These are phyloP conservation scores for Penaeus monodon DNA, from an alignment of 2,888 invertebrate genomes.

Conservation along the genomic window DNA sequence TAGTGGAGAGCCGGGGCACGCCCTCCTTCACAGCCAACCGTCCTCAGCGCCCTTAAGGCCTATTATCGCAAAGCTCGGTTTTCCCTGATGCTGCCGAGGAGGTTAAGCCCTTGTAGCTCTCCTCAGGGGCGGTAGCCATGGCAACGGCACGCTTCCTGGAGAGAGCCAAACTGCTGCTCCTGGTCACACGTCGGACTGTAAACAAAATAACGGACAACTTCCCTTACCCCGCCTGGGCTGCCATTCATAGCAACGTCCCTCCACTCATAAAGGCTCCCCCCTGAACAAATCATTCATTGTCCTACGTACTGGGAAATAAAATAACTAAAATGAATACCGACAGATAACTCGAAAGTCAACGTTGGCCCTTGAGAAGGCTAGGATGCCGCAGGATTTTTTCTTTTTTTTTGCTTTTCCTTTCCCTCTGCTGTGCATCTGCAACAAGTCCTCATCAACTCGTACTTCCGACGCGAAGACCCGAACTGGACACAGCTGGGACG, in stretches of 20 bases:
- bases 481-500: too few species aligned
- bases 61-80: neutral
- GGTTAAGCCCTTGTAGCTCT: neutral
- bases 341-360: too few species aligned
- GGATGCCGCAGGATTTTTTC: too few species aligned
- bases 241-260: neutral
- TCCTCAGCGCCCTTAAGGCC: neutral
- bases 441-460: too few species aligned
- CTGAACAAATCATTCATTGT: too few species aligned
- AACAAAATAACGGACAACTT: slow-evolving; percentile 3
- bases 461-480: too few species aligned
- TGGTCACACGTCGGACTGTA: neutral
- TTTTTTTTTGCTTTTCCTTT: too few species aligned
- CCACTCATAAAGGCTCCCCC: too few species aligned
- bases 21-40: neutral
- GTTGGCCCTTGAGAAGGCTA: too few species aligned
- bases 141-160: slow-evolving; percentile 12
- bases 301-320: too few species aligned
- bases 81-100: neutral
- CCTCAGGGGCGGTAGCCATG: slow-evolving; percentile 13
- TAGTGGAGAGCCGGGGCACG: slow-evolving; percentile 14
- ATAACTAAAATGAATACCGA: too few species aligned
- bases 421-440: too few species aligned
- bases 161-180: slow-evolving; percentile 4
- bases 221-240: neutral